phyloP scores from a whole-genome alignment of 2,797 vertebrate genomes.

The Rhinoraja longicauda region DNA sequence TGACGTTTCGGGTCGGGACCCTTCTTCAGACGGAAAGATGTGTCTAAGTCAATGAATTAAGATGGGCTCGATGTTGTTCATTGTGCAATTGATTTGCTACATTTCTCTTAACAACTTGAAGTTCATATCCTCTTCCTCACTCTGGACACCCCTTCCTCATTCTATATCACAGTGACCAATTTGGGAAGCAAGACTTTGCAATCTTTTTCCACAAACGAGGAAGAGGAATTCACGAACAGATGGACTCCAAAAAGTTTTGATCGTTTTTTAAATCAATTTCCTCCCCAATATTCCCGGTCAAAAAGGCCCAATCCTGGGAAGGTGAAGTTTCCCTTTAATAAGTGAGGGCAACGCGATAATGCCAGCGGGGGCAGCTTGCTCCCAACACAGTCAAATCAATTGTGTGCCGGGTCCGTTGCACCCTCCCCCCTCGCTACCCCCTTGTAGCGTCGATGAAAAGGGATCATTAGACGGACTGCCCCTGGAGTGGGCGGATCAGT shows the following conservation, averaged over 20 bases:
- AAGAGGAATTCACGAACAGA: no score
- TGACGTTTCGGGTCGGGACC: no score
- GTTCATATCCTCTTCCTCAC: background rate
- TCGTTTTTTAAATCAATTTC: no score
- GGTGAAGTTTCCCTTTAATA: background rate
- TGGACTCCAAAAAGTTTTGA: background rate
- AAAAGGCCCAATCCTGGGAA: background rate
- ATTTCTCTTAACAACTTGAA: background rate
- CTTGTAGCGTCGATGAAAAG: background rate
- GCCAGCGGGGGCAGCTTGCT: background rate
- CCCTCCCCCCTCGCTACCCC: background rate
- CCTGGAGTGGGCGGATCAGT: background rate
- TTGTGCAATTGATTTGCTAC: background rate
- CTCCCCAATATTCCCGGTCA: background rate
- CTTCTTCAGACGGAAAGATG: no score
- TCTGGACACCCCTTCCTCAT: background rate
- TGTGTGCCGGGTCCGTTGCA: background rate
- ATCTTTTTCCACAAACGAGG: no score
- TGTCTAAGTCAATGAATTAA: background rate
- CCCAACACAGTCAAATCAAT: background rate
- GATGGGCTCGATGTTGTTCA: background rate
- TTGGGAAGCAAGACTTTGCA: background rate
- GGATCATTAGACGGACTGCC: slow-evolving; percentile 2
- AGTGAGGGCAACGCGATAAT: background rate
- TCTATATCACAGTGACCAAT: background rate